Evolutionary conservation across 2,113 vertebrate species (phyloP).

Genomic region (Panthera leo): DNA sequence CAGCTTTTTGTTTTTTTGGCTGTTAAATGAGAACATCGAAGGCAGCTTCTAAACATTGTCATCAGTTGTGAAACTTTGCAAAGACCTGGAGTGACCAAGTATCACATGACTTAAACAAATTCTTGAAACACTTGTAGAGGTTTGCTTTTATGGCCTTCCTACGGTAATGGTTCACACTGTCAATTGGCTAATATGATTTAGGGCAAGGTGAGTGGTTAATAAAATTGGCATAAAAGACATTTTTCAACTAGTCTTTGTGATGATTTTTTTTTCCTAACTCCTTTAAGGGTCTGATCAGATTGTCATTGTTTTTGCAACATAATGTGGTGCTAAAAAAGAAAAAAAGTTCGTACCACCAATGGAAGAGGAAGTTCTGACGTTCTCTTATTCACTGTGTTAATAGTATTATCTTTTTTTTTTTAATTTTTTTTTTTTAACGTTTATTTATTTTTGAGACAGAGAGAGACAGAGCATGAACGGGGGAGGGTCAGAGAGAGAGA

Average conservation of each 20-base stretch:
- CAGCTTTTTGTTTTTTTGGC: neutral
- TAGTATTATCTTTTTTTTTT: neutral
- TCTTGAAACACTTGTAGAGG: neutral
- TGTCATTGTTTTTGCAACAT: neutral
- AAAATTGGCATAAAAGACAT: neutral
- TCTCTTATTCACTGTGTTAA: neutral
- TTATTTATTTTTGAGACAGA: too few relatives aligned
- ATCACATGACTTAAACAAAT: neutral
- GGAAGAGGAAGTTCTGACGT: neutral
- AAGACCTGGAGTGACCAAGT: neutral
- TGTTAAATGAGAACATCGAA: neutral
- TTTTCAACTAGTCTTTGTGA: neutral
- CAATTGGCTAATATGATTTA: neutral
- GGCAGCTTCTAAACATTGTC: neutral
- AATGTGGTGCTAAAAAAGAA: neutral
- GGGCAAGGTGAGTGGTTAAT: neutral
- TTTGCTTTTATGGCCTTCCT: neutral
- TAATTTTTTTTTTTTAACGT: too few relatives aligned
- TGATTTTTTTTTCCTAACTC: neutral
- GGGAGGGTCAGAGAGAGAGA: too few relatives aligned
- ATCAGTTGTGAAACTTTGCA: neutral
- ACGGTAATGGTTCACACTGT: neutral
- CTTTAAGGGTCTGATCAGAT: neutral
- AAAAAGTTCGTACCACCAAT: neutral
- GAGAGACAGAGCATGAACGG: too few relatives aligned